These are phyloP conservation scores for Lemur catta DNA, from an alignment of 2,797 vertebrate species.

Conservation along the genomic window DNA sequence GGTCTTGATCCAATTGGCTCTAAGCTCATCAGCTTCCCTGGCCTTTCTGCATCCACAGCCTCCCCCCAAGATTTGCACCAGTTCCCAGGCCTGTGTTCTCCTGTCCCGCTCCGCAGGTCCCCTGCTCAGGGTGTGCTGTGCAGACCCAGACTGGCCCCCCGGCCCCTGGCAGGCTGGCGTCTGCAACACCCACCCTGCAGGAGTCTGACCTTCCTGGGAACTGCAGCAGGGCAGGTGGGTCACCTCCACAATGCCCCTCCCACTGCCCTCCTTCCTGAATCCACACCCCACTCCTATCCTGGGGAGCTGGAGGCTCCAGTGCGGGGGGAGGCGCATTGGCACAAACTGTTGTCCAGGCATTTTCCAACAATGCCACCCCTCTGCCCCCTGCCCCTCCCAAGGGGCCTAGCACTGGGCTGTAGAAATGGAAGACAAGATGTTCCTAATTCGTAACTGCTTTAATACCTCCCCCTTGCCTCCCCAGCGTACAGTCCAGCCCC, in stretches of 20 bases:
- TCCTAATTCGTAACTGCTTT: neutral
- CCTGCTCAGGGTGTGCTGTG: neutral
- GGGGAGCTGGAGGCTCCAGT: neutral
- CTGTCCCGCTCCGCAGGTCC: too few species aligned
- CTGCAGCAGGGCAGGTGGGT: fast-evolving
- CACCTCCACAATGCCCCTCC: neutral
- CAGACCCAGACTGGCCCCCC: neutral
- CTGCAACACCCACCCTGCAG: fast-evolving
- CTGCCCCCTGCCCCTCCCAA: fast-evolving
- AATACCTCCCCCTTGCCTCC: neutral
- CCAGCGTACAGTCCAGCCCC: too few species aligned
- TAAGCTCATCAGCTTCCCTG: neutral
- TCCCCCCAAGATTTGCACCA: neutral
- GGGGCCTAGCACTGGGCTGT: neutral
- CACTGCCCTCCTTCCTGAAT: neutral
- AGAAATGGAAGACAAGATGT: neutral
- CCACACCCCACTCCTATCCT: too few species aligned
- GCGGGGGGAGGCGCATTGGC: neutral
- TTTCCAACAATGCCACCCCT: neutral
- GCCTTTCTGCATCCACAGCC: neutral
- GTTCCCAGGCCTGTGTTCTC: neutral
- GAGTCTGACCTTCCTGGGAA: neutral
- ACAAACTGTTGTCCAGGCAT: neutral
- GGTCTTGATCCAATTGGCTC: neutral
- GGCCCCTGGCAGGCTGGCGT: fast-evolving